Conservation (phyloP, 1,140 invertebrate species). For the Anoplolepis gracilipes region DNA sequence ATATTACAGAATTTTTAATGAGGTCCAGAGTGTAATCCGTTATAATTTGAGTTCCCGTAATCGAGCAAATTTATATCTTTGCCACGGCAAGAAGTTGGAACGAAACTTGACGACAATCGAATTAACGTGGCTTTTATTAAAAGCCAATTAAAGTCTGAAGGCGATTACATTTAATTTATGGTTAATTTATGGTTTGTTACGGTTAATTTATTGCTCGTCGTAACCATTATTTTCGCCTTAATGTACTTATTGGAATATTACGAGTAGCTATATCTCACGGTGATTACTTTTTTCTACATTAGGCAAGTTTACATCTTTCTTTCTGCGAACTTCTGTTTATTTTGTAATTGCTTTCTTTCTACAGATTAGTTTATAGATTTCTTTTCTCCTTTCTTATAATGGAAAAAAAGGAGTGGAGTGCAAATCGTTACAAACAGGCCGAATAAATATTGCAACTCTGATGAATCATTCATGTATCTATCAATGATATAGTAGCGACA, state of each 20-base stretch:
- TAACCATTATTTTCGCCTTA: constrained; percentile 50
- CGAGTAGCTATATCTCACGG: neutral
- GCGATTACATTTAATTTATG: constrained; percentile 64
- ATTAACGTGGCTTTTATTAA: constrained; percentile 53
- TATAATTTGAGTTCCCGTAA: constrained; percentile 38
- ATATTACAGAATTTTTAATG: neutral
- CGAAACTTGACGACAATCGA: constrained; percentile 18
- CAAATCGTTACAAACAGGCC: neutral
- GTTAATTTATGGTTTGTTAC: constrained; percentile 65
- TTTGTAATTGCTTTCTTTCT: constrained; percentile 11
- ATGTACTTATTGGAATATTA: constrained; percentile 15
- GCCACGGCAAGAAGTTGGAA: constrained; percentile 11
- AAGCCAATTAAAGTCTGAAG: constrained; percentile 66
- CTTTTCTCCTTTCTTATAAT: neutral
- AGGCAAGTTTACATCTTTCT: neutral
- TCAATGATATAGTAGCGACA: neutral
- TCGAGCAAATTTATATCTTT: constrained; percentile 33
- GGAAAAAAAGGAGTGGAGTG: neutral
- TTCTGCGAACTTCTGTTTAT: neutral
- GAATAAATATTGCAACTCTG: constrained; percentile 7
- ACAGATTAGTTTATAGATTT: neutral
- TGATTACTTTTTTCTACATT: constrained; percentile 15
- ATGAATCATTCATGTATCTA: neutral
- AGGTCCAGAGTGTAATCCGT: neutral
- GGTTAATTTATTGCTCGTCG: constrained; percentile 58